A percentile compares a stretch with the other conserved stretches of the same genome.
These are phyloP conservation scores for Oryzias dopingdopingensis DNA, from an alignment of 2,797 vertebrate genomes.

Conservation along the genomic window DNA sequence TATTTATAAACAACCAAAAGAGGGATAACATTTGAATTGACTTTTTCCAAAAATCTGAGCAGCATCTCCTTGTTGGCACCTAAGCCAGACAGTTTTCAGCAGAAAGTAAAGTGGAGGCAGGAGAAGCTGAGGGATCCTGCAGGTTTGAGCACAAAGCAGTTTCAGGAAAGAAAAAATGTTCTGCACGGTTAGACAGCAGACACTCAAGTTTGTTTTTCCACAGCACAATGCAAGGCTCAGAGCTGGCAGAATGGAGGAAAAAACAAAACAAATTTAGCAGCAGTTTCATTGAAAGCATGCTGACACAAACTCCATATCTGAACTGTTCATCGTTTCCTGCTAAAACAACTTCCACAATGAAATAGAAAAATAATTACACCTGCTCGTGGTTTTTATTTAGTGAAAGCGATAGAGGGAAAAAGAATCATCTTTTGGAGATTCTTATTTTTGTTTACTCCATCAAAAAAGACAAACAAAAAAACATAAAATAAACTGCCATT, in stretches of 20 bases:
- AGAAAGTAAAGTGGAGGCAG: constrained; percentile 18
- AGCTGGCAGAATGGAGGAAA: not conserved
- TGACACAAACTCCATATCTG: too few relatives aligned
- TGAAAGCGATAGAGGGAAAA: too few relatives aligned
- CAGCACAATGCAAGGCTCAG: not conserved
- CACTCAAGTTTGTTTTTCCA: constrained; percentile 19
- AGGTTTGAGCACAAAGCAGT: not conserved
- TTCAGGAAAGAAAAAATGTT: constrained; percentile 7
- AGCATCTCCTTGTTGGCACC: constrained; percentile 11
- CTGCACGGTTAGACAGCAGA: constrained; percentile 12
- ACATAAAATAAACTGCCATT: too few relatives aligned
- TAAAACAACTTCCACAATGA: too few relatives aligned
- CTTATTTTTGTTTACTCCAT: too few relatives aligned
- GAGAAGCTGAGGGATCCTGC: not conserved
- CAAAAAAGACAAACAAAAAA: too few relatives aligned
- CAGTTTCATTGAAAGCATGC: constrained; percentile 2
- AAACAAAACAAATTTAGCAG: constrained; percentile 5
- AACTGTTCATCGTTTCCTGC: too few relatives aligned
- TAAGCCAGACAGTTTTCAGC: constrained; percentile 26
- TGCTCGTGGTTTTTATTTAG: too few relatives aligned
- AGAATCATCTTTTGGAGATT: too few relatives aligned
- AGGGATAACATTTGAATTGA: not conserved
- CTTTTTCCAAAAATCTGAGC: constrained; percentile 9
- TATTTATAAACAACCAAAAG: not conserved
- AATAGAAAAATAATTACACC: too few relatives aligned